A percentile compares a stretch with the other conserved stretches of the same genome.
Conservation (phyloP, 2,888 invertebrate species). For the Aspidiotus rigidus region DNA sequence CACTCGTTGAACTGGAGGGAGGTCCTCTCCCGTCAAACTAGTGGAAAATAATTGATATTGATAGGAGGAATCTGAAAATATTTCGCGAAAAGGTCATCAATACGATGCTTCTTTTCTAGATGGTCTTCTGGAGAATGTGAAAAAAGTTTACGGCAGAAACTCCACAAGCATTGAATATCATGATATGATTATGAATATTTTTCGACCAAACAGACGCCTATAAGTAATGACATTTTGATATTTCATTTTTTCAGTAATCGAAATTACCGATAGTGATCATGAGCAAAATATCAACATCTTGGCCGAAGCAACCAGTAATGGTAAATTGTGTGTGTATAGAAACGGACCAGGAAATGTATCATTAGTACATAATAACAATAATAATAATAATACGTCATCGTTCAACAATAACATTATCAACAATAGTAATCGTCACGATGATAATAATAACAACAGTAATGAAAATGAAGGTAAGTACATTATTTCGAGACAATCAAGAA, state of each 20-base stretch:
- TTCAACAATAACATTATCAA: conserved; percentile 15
- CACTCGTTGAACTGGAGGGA: no score
- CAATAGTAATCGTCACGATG: conserved; percentile 16
- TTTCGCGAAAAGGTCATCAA: no score
- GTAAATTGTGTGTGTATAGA: conserved; percentile 47
- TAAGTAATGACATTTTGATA: not conserved
- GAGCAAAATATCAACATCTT: conserved; percentile 47
- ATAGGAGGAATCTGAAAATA: no score
- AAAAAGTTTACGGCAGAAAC: no score
- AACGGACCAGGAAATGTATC: conserved; percentile 7
- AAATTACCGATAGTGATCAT: conserved; percentile 50
- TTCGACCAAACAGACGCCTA: not conserved
- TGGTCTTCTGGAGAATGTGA: not conserved
- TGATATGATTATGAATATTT: no score
- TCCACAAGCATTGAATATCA: no score
- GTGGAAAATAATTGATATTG: no score
- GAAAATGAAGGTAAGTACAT: no score
- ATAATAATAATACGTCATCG: conserved; percentile 28
- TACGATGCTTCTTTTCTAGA: not conserved
- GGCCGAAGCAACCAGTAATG: conserved; percentile 52
- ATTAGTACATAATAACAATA: conserved; percentile 35
- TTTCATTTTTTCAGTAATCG: conserved; percentile 50
- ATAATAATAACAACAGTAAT: not conserved
- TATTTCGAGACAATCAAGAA: no score
- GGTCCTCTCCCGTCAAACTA: no score